Evolutionary conservation across 2,888 invertebrate species (phyloP), one percentile per base, ranked within the genome.

Genomic region (Metalampra italica): DNA sequence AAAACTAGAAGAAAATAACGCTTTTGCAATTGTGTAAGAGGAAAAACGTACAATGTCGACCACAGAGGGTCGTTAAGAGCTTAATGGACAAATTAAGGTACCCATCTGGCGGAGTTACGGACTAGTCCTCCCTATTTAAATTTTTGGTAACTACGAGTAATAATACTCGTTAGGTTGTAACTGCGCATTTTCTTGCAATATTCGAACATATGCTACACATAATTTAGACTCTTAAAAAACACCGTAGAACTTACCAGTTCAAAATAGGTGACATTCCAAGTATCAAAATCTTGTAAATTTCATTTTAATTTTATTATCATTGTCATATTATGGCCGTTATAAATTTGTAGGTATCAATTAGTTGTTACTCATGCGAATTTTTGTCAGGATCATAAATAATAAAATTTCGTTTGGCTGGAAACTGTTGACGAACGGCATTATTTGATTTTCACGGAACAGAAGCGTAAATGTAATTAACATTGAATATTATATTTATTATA

Each of bases 341-440:
- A 34, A 34, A 11, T n/a, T n/a, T 34, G 11, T 65, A 52, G 60
- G 56, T 61, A 61, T 60, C 56, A 69, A 66, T 66, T 67, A 64
- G 55, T 61, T 68, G 62, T 69, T 60, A 50, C 49, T 49, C 47
- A 53, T 49, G 37, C 43, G 39, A 55, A 62, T 65, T 66, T 65
- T 65, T 56, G 51, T 54, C 46, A 58, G 62, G 55, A 59, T 54
- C 47, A 53, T 63, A 66, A 63, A 53, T 63, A 66, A 63, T 54
- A 66, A 50, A 56, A 62, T 60, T 63, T 53, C 55, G 55, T 55
- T 57, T 48, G 47, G 49, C 54, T 47, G 46, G 53, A 52, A 58
- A 56, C 49, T 51, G 45, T 44, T 52, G 52, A 46, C 50, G 43
- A 54, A 52, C 14, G 47, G 54, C 56, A 50, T 57, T 58, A 59